A percentile compares a stretch with the other conserved stretches of the same genome.
Conservation (phyloP, 1,140 invertebrate species). For the Bombus affinis region DNA sequence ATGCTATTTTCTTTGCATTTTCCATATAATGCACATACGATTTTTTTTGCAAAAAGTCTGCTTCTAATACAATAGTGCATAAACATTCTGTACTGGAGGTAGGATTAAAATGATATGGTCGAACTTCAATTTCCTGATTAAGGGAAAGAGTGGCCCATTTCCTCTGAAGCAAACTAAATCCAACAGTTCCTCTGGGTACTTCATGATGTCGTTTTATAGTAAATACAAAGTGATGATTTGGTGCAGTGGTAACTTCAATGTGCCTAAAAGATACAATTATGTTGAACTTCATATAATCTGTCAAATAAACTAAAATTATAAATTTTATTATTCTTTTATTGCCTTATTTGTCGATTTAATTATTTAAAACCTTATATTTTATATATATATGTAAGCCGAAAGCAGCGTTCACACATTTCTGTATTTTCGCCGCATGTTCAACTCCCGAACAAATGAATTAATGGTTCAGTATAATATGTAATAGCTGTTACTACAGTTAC, state of each 20-base stretch:
- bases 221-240: constrained; percentile 93
- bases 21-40: constrained; percentile 85
- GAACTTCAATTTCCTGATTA: constrained; percentile 93
- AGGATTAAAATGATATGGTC: constrained; percentile 89
- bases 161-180: constrained; percentile 95
- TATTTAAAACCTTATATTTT: background rate
- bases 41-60: constrained; percentile 97
- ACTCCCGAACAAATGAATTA: too few species aligned
- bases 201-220: constrained; percentile 89
- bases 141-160: constrained; percentile 98
- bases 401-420: too few species aligned
- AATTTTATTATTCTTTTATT: background rate
- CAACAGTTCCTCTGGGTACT: constrained; percentile 90
- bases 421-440: too few species aligned
- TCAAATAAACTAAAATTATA: background rate
- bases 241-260: constrained; percentile 91
- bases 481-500: too few species aligned
- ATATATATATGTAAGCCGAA: too few species aligned
- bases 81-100: constrained; percentile 90
- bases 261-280: constrained; percentile 85
- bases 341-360: constrained; percentile 1
- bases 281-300: too few species aligned
- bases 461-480: too few species aligned
- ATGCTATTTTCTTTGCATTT: background rate
- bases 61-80: constrained; percentile 92